Evolutionary conservation across 1,140 invertebrate genomes (phyloP), one percentile per base, ranked within the genome.

Genomic region (Druon quercuslanigerum): DNA sequence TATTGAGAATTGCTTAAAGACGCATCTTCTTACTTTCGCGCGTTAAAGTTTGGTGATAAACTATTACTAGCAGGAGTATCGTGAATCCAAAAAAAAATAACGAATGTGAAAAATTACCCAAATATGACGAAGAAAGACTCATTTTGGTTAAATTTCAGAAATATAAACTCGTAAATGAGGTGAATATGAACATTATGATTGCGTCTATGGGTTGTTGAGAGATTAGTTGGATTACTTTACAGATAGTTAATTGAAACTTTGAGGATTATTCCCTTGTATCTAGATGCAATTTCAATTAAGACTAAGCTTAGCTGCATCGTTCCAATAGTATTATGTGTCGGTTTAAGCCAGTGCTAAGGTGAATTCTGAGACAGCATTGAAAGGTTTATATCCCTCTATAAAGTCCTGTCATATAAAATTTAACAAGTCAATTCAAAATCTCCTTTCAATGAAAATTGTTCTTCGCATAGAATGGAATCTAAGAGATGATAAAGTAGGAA

Each of bases 201-300:
- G 57, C 57, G n/a, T 60, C 56, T 60, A 60, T 25, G 56, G 20
- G 56, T 60, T 66, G 57, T 66, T 66, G 25, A 66, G 57, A 66
- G 57, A 66, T 66, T 66, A 66, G 25, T 8, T 33, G 57, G 57
- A 66, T 66, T 66, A 66, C 57, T 66, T 66, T 66, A 66, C 40
- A 66, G 57, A 66, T 66, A 66, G 57, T 66, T 66, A 66, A 66
- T 66, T 20, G 57, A 66, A 66, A 66, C 57, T 66, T 66, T 66
- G 57, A 40, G 57, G 57, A n/a, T 66, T 66, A 40, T 66, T 66
- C 25, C 33, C 57, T 66, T 66, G 57, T 66, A 66, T 66, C 57
- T 40, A 40, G 57, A 66, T 33, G 57, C 57, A 66, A 66, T 66
- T 66, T 66, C 57, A 66, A 66, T 66, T 66, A 66, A 66, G 57